Conservation (phyloP, 2,888 invertebrate species). For the Troglohyphantes excavatus region DNA sequence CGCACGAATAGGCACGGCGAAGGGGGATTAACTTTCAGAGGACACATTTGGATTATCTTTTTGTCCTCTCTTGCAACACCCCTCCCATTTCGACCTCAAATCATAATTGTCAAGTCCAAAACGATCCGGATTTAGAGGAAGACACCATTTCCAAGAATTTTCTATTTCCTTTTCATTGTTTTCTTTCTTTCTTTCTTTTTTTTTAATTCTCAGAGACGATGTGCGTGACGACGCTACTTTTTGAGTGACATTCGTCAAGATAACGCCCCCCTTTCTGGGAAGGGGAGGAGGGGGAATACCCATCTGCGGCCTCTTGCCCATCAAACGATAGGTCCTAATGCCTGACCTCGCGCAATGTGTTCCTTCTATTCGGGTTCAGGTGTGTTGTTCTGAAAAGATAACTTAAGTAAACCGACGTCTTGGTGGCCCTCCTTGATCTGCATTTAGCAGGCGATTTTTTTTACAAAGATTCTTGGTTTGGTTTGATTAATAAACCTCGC, state of each 20-base stretch:
- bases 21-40: background rate
- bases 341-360: slow-evolving; percentile 3
- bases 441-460: background rate
- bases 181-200: background rate
- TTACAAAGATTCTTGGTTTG: too few relatives aligned
- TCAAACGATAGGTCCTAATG: background rate
- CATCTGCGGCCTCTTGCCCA: background rate
- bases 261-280: background rate
- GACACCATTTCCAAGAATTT: background rate
- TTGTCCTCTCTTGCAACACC: background rate
- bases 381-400: background rate
- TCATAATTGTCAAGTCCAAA: slow-evolving; percentile 51
- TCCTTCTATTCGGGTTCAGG: background rate
- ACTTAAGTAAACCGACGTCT: background rate
- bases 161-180: background rate
- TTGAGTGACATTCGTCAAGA: slow-evolving; percentile 56
- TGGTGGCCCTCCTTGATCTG: background rate
- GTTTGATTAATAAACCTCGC: too few relatives aligned
- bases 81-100: background rate
- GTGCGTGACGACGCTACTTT: slow-evolving; percentile 12
- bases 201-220: too few relatives aligned
- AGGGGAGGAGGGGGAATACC: background rate
- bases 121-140: slow-evolving; percentile 14
- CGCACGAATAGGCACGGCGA: background rate
- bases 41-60: background rate